A percentile compares a stretch with the other conserved stretches of the same genome.
Conservation (phyloP, 2,888 invertebrate genomes). For the Aleiodes leptofemur region DNA sequence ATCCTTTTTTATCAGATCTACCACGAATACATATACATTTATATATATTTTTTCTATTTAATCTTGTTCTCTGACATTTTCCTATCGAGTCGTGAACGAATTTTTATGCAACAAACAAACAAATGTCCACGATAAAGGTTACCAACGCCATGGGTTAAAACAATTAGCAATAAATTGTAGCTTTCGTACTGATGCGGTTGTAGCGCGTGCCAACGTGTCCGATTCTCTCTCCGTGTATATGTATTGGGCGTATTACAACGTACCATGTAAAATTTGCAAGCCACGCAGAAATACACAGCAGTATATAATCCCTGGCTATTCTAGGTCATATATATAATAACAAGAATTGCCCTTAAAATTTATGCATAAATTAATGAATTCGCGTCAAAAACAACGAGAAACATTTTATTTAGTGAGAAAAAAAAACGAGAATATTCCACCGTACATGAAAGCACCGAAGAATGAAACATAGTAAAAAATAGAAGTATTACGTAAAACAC, state of each 20-base stretch:
- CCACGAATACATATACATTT: too few relatives aligned
- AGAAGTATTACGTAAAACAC: slow-evolving; percentile 44
- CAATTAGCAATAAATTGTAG: slow-evolving; percentile 48
- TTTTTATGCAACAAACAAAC: not conserved
- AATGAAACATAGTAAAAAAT: not conserved
- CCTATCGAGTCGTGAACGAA: not conserved
- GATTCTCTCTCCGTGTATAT: not conserved
- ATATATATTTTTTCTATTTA: not conserved
- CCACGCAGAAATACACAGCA: slow-evolving; percentile 21
- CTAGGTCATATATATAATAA: too few relatives aligned
- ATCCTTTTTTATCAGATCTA: not conserved
- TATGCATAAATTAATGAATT: not conserved
- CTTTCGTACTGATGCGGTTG: slow-evolving; percentile 21
- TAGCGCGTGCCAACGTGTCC: slow-evolving; percentile 46
- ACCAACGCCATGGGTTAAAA: slow-evolving; percentile 37
- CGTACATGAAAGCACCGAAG: not conserved
- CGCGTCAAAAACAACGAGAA: not conserved
- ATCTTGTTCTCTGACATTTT: not conserved
- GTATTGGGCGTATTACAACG: slow-evolving; percentile 39
- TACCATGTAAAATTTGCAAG: slow-evolving; percentile 40
- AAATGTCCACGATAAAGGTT: slow-evolving; percentile 6
- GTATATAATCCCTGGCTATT: not conserved
- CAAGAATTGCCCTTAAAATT: too few relatives aligned
- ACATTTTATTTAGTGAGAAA: not conserved
- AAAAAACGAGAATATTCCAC: not conserved